These are phyloP conservation scores for Cochlearius cochlearius DNA, from an alignment of 2,113 vertebrate species.

Conservation along the genomic window DNA sequence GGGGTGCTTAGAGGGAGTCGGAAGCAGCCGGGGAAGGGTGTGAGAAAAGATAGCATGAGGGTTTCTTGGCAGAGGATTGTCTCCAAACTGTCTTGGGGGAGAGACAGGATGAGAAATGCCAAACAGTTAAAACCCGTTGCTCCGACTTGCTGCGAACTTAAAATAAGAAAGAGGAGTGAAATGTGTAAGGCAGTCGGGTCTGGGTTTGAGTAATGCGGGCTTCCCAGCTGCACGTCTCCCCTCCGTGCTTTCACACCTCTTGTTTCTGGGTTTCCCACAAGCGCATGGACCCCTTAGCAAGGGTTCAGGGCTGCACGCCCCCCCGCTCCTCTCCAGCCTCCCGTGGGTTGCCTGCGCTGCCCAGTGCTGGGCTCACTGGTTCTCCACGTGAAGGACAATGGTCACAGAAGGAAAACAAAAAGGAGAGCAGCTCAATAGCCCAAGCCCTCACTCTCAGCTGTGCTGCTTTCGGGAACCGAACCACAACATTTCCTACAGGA, in stretches of 20 bases:
- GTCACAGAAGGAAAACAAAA: not conserved
- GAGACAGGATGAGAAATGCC: not conserved
- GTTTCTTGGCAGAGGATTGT: not conserved
- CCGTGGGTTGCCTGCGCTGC: not conserved
- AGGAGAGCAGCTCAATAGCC: accelerated
- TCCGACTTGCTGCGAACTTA: not conserved
- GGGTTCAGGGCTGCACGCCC: accelerated
- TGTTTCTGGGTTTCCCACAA: not conserved
- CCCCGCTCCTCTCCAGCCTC: accelerated
- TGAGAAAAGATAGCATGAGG: not conserved
- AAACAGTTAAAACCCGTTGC: not conserved
- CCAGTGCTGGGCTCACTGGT: not conserved
- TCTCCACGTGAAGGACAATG: accelerated
- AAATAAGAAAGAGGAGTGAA: not conserved
- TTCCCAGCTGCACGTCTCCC: too few relatives aligned
- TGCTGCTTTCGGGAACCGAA: not conserved
- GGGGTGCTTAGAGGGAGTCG: not conserved
- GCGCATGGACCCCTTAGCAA: accelerated
- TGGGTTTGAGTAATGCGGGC: not conserved
- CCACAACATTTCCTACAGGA: not conserved
- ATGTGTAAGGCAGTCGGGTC: not conserved
- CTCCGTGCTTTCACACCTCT: not conserved
- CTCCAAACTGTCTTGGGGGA: not conserved
- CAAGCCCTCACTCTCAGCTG: accelerated
- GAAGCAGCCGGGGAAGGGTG: not conserved